phyloP scores from a whole-genome alignment of 2,797 vertebrate genomes.

The Sebastolobus alascanus region DNA sequence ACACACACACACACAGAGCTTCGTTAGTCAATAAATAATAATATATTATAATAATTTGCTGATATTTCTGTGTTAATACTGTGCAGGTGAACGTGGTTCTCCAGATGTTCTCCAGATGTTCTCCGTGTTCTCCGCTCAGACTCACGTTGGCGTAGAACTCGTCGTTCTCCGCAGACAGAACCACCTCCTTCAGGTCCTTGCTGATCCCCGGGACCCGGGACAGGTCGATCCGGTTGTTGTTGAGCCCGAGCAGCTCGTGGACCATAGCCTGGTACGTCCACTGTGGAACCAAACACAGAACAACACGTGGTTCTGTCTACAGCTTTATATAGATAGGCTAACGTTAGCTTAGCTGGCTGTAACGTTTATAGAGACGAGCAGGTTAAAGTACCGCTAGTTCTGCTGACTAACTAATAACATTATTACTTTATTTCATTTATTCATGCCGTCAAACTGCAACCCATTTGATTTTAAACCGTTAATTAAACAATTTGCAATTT shows the following conservation, averaged over 20 bases:
- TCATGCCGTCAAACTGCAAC: no score
- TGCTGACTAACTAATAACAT: no score
- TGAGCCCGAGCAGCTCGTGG: conserved; percentile 94
- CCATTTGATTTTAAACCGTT: no score
- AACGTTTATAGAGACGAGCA: no score
- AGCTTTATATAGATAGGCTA: neutral
- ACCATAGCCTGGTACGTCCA: conserved; percentile 99
- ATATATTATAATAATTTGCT: neutral
- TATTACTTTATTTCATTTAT: no score
- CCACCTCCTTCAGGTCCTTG: conserved; percentile 94
- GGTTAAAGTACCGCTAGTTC: no score
- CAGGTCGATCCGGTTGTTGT: conserved; percentile 98
- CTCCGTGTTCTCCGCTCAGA: conserved; percentile 1
- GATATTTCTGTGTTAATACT: neutral
- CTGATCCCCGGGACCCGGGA: conserved; percentile 94
- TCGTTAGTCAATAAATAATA: neutral
- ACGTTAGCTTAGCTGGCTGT: no score
- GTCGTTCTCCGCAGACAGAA: conserved; percentile 95
- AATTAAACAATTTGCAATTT: no score
- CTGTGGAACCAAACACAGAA: conserved; percentile 69
- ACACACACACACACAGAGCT: neutral
- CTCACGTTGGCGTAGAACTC: conserved; percentile 98
- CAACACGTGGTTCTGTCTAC: neutral
- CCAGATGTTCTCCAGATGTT: neutral
- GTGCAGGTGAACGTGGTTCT: no score